Conservation (phyloP, 2,797 vertebrate genomes). For the Acrossocheilus fasciatus region DNA sequence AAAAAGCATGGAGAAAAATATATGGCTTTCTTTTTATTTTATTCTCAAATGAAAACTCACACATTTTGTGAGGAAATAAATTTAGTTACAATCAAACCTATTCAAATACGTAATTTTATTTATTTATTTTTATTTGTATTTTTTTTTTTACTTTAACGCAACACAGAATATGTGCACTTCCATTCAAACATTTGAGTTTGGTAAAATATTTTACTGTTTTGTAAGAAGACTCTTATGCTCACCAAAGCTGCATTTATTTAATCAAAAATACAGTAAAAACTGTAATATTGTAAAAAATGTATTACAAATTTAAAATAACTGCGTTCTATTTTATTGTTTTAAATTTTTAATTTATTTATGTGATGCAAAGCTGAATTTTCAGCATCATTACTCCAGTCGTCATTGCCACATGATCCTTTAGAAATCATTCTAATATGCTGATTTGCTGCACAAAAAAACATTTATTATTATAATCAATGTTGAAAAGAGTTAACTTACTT, state of each 20-base stretch:
- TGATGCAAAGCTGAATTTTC: neutral
- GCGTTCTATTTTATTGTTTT: neutral
- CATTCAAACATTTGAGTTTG: neutral
- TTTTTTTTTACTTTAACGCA: neutral
- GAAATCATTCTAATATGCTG: neutral
- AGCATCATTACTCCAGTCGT: neutral
- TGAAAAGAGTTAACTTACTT: neutral
- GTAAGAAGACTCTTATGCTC: neutral
- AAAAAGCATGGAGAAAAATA: neutral
- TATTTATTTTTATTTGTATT: too few relatives aligned
- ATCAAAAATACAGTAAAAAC: neutral
- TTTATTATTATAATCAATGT: neutral
- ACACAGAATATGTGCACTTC: neutral
- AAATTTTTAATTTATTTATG: neutral
- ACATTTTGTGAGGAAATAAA: neutral
- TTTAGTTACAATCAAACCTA: neutral
- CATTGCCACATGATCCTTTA: too few relatives aligned
- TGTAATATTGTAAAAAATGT: neutral
- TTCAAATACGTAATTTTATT: neutral
- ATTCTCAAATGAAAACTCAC: neutral
- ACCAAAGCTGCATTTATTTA: neutral
- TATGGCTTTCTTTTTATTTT: neutral
- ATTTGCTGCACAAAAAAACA: neutral
- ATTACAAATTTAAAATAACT: neutral
- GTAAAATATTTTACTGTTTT: neutral